Evolutionary conservation across 2,113 vertebrate genomes (phyloP).

Genomic region (Sprattus sprattus): DNA sequence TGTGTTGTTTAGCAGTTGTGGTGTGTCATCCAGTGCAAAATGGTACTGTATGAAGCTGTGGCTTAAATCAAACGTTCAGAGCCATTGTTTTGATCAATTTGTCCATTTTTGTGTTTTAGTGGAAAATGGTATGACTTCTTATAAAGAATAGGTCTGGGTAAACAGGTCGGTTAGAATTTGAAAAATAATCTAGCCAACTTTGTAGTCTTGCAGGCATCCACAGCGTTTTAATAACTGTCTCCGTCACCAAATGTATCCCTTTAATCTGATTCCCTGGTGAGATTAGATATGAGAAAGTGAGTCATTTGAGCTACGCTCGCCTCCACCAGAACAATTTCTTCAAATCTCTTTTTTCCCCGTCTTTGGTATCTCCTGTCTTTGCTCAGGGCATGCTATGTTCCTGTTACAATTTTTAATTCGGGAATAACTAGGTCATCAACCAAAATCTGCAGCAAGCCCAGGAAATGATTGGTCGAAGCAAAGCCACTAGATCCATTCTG

Average conservation of each 20-base stretch:
- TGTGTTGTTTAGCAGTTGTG: no score
- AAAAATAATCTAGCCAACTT: conserved; percentile 4
- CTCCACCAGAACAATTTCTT: not conserved
- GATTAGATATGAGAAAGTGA: conserved; percentile 28
- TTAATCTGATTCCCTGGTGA: conserved; percentile 44
- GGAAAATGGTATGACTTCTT: not conserved
- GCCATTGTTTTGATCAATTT: no score
- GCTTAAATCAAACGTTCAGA: no score
- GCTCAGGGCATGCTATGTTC: conserved; percentile 28
- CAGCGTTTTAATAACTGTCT: conserved; percentile 30
- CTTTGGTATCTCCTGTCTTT: not conserved
- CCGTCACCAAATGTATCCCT: conserved; percentile 32
- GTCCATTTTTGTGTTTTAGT: no score
- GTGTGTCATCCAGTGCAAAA: no score
- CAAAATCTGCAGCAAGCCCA: conserved; percentile 48
- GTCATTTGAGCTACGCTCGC: conserved; percentile 4
- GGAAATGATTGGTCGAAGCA: conserved; percentile 41
- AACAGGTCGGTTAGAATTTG: not conserved
- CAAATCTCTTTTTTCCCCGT: conserved; percentile 6
- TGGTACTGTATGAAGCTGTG: no score
- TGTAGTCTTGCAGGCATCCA: conserved; percentile 8
- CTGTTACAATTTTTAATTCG: conserved; percentile 43
- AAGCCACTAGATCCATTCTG: conserved; percentile 14
- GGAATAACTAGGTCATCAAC: conserved; percentile 53
- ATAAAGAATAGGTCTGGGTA: not conserved